phyloP scores from a whole-genome alignment of 1,140 invertebrate genomes.

The Atta cephalotes region DNA sequence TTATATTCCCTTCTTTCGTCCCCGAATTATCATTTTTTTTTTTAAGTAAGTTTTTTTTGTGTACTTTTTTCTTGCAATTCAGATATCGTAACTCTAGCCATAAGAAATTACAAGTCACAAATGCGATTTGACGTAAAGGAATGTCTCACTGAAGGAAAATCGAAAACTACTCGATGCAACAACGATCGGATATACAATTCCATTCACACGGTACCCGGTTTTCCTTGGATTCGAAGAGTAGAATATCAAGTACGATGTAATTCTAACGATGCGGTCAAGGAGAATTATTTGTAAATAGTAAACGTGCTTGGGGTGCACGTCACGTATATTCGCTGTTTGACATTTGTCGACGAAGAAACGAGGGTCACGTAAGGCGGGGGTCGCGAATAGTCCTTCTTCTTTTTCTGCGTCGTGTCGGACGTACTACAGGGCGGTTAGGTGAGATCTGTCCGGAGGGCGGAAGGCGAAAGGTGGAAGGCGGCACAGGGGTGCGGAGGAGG shows the following conservation, averaged over 20 bases:
- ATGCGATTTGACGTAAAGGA: too few species aligned
- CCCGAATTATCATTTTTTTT: too few species aligned
- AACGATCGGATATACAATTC: too few species aligned
- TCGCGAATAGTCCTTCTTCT: background rate
- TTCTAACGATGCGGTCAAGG: background rate
- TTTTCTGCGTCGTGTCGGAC: slow-evolving; percentile 33
- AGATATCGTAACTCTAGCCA: too few species aligned
- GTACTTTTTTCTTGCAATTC: too few species aligned
- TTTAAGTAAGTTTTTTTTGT: too few species aligned
- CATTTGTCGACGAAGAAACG: background rate
- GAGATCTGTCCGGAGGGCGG: slow-evolving; percentile 25
- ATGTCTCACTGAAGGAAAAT: too few species aligned
- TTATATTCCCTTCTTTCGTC: too few species aligned
- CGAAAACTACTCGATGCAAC: too few species aligned
- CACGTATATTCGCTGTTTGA: too few species aligned
- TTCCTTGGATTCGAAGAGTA: background rate
- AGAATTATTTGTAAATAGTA: background rate
- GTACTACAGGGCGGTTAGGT: slow-evolving; percentile 79
- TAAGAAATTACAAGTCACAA: too few species aligned
- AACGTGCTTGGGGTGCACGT: too few species aligned
- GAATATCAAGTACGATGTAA: background rate
- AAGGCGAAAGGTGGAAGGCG: slow-evolving; percentile 35
- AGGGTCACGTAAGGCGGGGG: background rate
- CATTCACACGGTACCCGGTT: background rate
- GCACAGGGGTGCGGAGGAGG: slow-evolving; percentile 75